Conservation (phyloP, 1,140 invertebrate genomes). For the Elysia chlorotica region DNA sequence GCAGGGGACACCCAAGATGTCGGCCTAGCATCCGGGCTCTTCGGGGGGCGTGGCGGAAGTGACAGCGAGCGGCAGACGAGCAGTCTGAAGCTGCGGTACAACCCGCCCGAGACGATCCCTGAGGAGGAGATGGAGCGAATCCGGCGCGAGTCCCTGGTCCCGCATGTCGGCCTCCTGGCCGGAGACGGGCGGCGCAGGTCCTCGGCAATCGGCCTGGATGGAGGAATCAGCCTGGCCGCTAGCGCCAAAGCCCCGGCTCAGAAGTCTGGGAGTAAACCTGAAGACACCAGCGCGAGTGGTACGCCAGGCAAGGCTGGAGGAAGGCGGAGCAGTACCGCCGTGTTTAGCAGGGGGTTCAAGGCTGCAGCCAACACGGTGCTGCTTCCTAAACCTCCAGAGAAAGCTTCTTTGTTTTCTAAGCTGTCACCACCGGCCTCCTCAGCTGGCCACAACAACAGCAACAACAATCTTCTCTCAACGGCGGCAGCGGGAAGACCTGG, state of each 20-base stretch:
- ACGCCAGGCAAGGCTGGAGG: neutral
- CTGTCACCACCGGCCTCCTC: neutral
- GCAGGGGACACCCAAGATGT: too few species aligned
- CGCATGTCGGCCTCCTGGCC: conserved; percentile 4
- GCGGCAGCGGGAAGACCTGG: neutral
- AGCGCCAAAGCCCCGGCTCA: neutral
- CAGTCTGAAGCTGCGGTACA: conserved; percentile 16
- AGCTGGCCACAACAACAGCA: neutral
- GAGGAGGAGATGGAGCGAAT: conserved; percentile 28
- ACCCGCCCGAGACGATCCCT: conserved; percentile 24
- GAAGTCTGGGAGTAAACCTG: neutral
- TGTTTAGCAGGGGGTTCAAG: neutral
- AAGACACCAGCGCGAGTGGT: neutral
- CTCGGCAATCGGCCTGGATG: neutral
- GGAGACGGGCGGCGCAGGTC: neutral
- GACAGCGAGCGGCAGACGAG: conserved; percentile 24
- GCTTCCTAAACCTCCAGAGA: too few species aligned
- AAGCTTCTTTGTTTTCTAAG: too few species aligned
- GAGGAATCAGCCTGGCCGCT: neutral
- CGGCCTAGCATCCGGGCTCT: too few species aligned
- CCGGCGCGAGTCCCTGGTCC: conserved; percentile 22
- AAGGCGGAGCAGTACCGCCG: neutral
- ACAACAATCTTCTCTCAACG: neutral
- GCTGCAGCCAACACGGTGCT: neutral
- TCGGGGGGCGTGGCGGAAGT: too few species aligned